Evolutionary conservation across 2,797 vertebrate species (phyloP), one percentile per base, ranked within the genome.

Genomic region (Bradypus variegatus): DNA sequence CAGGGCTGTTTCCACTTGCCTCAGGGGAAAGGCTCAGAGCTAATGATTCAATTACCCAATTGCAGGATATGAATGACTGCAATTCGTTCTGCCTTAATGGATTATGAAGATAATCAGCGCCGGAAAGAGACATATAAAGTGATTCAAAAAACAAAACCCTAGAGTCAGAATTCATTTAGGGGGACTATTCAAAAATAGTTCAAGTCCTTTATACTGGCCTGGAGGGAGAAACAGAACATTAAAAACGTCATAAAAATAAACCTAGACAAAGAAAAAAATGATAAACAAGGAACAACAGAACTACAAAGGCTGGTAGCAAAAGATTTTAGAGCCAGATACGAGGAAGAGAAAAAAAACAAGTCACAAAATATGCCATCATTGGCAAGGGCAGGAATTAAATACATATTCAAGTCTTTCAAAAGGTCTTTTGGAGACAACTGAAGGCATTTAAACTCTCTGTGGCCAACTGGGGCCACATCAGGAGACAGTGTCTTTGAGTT

Each of bases 401-500:
- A 97, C 97, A 94, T 97, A 96, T 97, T 97, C 97, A 97, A 97
- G 97, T 97, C 97, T 97, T 97, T 97, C 94, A 95, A 91, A 96
- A 95, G 96, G 96, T 96, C 94, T 95, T 97, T 96, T 82, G 93
- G 93, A 91, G 93, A 95, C 95, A 76, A 72, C 80, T 84, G 94
- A 95, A 95, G 55, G 85, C 86, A 77, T 96, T 95, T 95, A 90
- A 95, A 96, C 86, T 94, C 48, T 97, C 95, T 93, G 75, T 80
- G 92, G 94, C 77, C 95, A 95, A 87, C 94, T 94, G 27, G 95
- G 91, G 78, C 91, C 94, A 94, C 79, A 97, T 98, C 97, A 98
- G 90, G 98, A 98, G 69, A 98, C 97, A 31, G 96, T 97, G 90
- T 98, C 98, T 97, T 98, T 98, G 95, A 98, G 97, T 96, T 98